These are phyloP conservation scores for Capitella teleta DNA, from an alignment of 1,140 invertebrate species.

Conservation along the genomic window DNA sequence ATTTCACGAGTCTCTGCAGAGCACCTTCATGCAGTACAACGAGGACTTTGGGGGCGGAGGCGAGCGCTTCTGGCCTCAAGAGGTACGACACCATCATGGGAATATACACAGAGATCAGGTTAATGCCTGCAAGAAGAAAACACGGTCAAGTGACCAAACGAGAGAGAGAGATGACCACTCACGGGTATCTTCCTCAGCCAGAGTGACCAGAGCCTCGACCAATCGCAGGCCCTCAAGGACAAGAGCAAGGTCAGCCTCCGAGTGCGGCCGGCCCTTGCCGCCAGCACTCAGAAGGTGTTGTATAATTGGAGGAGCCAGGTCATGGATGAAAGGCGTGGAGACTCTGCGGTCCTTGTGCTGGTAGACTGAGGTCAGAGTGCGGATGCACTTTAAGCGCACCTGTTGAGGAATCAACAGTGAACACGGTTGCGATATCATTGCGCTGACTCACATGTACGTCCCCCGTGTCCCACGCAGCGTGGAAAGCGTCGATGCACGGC, in stretches of 20 bases:
- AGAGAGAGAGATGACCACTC: slow-evolving; percentile 39
- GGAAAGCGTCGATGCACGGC: slow-evolving; percentile 85
- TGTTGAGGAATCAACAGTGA: slow-evolving; percentile 24
- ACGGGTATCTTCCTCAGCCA: slow-evolving; percentile 67
- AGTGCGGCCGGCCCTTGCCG: slow-evolving; percentile 9
- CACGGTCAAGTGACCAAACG: slow-evolving; percentile 14
- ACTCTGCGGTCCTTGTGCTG: slow-evolving; percentile 56
- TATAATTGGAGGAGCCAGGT: slow-evolving; percentile 52
- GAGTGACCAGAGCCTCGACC: slow-evolving; percentile 56
- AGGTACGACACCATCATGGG: slow-evolving; percentile 79
- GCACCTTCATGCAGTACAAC: slow-evolving; percentile 65
- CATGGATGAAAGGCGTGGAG: slow-evolving; percentile 67
- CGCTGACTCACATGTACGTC: slow-evolving; percentile 52
- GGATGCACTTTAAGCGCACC: slow-evolving; percentile 65
- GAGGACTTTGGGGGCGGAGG: slow-evolving; percentile 51
- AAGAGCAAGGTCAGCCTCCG: slow-evolving; percentile 23
- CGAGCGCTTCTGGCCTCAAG: slow-evolving; percentile 52
- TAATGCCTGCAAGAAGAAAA: slow-evolving; percentile 57
- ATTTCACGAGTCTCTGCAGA: slow-evolving; percentile 74
- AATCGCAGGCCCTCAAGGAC: slow-evolving; percentile 49
- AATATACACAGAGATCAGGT: slow-evolving; percentile 74
- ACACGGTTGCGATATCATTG: not conserved
- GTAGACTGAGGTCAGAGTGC: slow-evolving; percentile 64
- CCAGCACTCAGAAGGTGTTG: slow-evolving; percentile 24
- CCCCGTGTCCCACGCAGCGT: slow-evolving; percentile 68